A percentile compares a stretch with the other conserved stretches of the same genome.
These are phyloP conservation scores for Microplitis mediator DNA, from an alignment of 1,140 invertebrate species.

Conservation along the genomic window DNA sequence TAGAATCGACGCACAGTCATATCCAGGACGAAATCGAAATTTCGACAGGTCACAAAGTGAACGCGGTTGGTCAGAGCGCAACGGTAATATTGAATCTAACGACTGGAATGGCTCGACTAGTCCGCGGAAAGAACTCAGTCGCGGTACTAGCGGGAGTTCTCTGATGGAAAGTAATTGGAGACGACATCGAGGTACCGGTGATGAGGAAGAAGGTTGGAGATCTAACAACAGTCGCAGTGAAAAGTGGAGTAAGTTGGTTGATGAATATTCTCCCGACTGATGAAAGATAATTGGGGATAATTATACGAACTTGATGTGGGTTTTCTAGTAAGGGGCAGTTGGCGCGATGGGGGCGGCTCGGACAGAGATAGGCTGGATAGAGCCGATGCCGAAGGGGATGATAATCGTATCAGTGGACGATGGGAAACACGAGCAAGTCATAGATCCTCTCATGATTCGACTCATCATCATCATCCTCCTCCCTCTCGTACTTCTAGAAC, in stretches of 20 bases:
- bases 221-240: slow-evolving; percentile 46
- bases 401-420: slow-evolving; percentile 46
- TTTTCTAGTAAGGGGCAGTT: slow-evolving; percentile 62
- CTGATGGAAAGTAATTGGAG: slow-evolving; percentile 70
- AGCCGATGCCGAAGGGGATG: slow-evolving; percentile 50
- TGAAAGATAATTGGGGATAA: background rate
- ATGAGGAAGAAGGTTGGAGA: slow-evolving; percentile 71
- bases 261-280: background rate
- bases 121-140: slow-evolving; percentile 67
- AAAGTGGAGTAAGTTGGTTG: slow-evolving; percentile 63
- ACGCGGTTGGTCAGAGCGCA: slow-evolving; percentile 68
- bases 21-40: slow-evolving; percentile 52
- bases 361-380: slow-evolving; percentile 53
- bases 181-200: slow-evolving; percentile 62
- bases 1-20: slow-evolving; percentile 54
- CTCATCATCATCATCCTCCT: slow-evolving; percentile 54
- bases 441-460: slow-evolving; percentile 53
- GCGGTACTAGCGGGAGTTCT: slow-evolving; percentile 61
- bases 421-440: slow-evolving; percentile 62
- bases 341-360: slow-evolving; percentile 68
- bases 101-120: slow-evolving; percentile 69
- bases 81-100: slow-evolving; percentile 65
- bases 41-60: slow-evolving; percentile 60
- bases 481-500: slow-evolving; percentile 49
- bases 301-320: background rate